Conservation (phyloP, 1,140 invertebrate species). For the Drosophila orena region DNA sequence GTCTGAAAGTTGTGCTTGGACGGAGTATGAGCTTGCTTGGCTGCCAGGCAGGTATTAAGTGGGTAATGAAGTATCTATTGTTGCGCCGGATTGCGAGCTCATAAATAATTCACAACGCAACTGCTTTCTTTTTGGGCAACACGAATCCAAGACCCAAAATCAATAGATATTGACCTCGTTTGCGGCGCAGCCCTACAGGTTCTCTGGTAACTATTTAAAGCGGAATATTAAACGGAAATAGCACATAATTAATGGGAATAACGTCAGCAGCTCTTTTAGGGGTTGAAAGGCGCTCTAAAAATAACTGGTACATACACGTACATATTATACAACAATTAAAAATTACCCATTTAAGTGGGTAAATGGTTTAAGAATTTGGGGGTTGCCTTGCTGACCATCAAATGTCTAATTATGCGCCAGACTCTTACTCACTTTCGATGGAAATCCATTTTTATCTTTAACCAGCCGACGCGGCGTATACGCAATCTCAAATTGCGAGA, state of each 20-base stretch:
- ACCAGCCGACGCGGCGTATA: constrained; percentile 24
- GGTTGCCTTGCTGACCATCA: not conserved
- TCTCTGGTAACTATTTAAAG: constrained; percentile 21
- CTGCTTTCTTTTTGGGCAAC: not conserved
- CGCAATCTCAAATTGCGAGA: constrained; percentile 12
- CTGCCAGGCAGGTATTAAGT: constrained; percentile 24
- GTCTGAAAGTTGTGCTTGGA: not conserved
- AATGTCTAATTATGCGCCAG: constrained; percentile 29
- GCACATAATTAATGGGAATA: constrained; percentile 62
- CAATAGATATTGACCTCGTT: constrained; percentile 32
- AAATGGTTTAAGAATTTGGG: not conserved
- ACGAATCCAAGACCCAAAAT: constrained; percentile 19
- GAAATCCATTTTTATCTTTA: not conserved
- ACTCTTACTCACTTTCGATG: not conserved
- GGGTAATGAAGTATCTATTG: constrained; percentile 42
- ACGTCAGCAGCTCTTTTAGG: constrained; percentile 16
- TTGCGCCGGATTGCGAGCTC: constrained; percentile 10
- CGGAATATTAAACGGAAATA: constrained; percentile 36
- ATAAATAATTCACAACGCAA: constrained; percentile 23
- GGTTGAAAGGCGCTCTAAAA: constrained; percentile 14
- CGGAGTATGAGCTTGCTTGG: not conserved
- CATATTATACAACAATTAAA: constrained; percentile 11
- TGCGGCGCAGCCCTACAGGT: not conserved
- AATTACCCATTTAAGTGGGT: constrained; percentile 14
- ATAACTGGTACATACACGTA: constrained; percentile 19